Conservation (phyloP, 1,140 invertebrate species). For the Rhagoletis zephyria region DNA sequence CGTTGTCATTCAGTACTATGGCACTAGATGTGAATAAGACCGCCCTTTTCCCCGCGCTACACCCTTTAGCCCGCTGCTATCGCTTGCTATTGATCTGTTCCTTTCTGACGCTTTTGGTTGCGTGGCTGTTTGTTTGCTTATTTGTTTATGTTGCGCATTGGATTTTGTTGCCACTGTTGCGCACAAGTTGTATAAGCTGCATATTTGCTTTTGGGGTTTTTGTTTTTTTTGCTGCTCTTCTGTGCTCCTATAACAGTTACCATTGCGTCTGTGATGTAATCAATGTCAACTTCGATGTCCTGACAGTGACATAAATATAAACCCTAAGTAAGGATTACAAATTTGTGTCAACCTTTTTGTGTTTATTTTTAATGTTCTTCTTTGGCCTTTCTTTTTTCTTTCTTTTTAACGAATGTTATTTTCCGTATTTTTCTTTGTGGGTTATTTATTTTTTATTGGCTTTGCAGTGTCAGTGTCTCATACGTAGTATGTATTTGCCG, state of each 20-base stretch:
- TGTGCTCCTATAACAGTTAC: slow-evolving; percentile 12
- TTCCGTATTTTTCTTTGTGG: not conserved
- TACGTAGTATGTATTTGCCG: not conserved
- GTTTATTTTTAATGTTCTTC: not conserved
- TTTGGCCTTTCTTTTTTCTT: slow-evolving; percentile 6
- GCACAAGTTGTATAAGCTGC: not conserved
- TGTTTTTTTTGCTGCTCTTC: not conserved
- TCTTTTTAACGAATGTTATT: not conserved
- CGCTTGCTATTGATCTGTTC: not conserved
- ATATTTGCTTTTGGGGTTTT: not conserved
- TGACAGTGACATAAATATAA: slow-evolving; percentile 30
- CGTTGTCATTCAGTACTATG: not conserved
- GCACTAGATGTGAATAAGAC: not conserved
- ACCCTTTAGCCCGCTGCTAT: not conserved
- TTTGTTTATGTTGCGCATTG: slow-evolving; percentile 38
- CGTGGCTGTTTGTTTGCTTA: not conserved
- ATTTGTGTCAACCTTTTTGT: slow-evolving; percentile 39
- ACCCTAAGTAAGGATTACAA: slow-evolving; percentile 50
- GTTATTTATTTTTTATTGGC: slow-evolving; percentile 47
- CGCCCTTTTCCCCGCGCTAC: not conserved
- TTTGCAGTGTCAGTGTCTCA: not conserved
- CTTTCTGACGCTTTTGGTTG: not conserved
- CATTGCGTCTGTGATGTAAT: slow-evolving; percentile 2
- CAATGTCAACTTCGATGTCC: slow-evolving; percentile 35
- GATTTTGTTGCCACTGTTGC: slow-evolving; percentile 34